Evolutionary conservation across 2,888 invertebrate species (phyloP).

Genomic region (Leucoma salicis): DNA sequence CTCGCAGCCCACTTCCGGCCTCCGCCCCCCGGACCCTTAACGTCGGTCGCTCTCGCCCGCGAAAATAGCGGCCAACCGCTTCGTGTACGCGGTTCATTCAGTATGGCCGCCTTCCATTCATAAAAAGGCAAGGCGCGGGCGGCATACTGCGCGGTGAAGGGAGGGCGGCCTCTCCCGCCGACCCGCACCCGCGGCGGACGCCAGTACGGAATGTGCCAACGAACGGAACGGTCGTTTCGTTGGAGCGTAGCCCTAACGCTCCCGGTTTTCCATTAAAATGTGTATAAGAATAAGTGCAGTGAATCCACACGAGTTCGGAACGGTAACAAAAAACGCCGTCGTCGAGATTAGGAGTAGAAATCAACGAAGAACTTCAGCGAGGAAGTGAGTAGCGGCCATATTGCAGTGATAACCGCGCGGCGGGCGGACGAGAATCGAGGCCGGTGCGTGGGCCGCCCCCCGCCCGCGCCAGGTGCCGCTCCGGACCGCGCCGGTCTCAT

Average conservation of each 20-base stretch:
- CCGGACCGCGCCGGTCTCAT: slow-evolving; percentile 84
- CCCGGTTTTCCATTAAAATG: slow-evolving; percentile 82
- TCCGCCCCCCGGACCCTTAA: slow-evolving; percentile 70
- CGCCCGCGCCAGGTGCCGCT: slow-evolving; percentile 81
- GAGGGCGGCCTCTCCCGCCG: slow-evolving; percentile 75
- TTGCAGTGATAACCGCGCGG: slow-evolving; percentile 83
- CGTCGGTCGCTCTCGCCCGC: slow-evolving; percentile 72
- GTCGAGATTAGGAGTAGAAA: slow-evolving; percentile 82
- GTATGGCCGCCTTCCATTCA: slow-evolving; percentile 88
- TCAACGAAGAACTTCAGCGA: slow-evolving; percentile 82
- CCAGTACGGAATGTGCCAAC: slow-evolving; percentile 82
- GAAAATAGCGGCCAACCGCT: slow-evolving; percentile 81
- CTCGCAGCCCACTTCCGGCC: slow-evolving; percentile 79
- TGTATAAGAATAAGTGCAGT: slow-evolving; percentile 83
- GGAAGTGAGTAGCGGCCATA: slow-evolving; percentile 83
- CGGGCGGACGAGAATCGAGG: slow-evolving; percentile 83
- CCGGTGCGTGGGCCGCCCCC: slow-evolving; percentile 83
- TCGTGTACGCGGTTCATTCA: slow-evolving; percentile 86
- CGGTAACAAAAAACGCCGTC: slow-evolving; percentile 79
- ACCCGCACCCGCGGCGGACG: slow-evolving; percentile 77
- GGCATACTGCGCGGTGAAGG: slow-evolving; percentile 77
- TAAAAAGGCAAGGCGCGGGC: slow-evolving; percentile 84
- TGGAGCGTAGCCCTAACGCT: slow-evolving; percentile 82
- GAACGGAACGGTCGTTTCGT: slow-evolving; percentile 83
- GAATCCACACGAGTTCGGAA: slow-evolving; percentile 82